Percentiles rank a stretch among this genome's conserved stretches.
Evolutionary conservation across 1,140 invertebrate genomes (phyloP).

Genomic region (Colletes gigas): DNA sequence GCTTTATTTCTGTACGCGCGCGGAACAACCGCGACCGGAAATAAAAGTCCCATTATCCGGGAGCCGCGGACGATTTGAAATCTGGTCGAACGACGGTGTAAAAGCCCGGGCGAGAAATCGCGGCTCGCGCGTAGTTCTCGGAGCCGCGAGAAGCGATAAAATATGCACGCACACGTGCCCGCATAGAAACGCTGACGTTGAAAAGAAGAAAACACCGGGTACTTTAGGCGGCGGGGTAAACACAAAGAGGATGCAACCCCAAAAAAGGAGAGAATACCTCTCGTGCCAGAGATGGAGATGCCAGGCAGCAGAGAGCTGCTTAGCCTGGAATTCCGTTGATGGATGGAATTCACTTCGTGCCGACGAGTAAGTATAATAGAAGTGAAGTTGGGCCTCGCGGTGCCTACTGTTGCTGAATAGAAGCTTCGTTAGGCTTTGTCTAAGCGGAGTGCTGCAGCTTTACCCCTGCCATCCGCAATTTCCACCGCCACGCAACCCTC

Average conservation of each 20-base stretch:
- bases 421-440: constrained; percentile 72
- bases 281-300: constrained; percentile 41
- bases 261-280: constrained; percentile 51
- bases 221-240: constrained; percentile 25
- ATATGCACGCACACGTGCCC: background rate
- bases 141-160: background rate
- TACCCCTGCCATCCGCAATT: constrained; percentile 45
- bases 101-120: background rate
- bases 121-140: background rate
- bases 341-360: constrained; percentile 66
- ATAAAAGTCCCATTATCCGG: background rate
- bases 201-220: constrained; percentile 9
- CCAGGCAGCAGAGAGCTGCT: constrained; percentile 50
- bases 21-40: background rate
- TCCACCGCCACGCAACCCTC: constrained; percentile 47
- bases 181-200: background rate
- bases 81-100: background rate
- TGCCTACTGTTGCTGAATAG: constrained; percentile 70
- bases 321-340: constrained; percentile 64
- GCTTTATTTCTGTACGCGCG: background rate
- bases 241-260: constrained; percentile 40
- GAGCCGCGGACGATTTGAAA: background rate
- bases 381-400: constrained; percentile 65
- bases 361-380: constrained; percentile 67
- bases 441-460: constrained; percentile 60